Percentiles rank a stretch among this genome's conserved stretches.
These are phyloP conservation scores for Melanaphis sacchari DNA, from an alignment of 1,140 invertebrate species.

Conservation along the genomic window DNA sequence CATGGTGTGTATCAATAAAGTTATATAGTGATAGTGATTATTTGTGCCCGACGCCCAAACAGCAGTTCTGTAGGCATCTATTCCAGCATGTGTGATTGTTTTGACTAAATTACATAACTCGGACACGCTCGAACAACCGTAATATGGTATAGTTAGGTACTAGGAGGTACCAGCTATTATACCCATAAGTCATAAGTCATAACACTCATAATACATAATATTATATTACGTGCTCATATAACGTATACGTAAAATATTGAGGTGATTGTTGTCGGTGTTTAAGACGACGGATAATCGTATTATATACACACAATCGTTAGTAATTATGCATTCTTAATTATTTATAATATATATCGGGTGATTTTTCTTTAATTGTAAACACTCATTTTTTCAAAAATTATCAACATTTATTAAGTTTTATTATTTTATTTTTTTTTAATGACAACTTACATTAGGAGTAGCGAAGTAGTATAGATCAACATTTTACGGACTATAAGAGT, in stretches of 20 bases:
- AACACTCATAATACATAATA: background rate
- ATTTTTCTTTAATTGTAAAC: background rate
- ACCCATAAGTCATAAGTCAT: background rate
- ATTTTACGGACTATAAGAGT: background rate
- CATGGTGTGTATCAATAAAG: background rate
- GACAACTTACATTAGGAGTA: background rate
- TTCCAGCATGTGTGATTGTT: constrained; percentile 1
- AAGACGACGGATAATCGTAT: background rate
- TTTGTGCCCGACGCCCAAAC: background rate
- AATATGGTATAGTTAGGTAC: background rate
- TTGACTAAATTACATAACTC: background rate
- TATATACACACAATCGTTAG: background rate
- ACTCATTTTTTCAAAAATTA: background rate
- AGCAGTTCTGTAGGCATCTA: background rate
- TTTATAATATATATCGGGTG: background rate
- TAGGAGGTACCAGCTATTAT: background rate
- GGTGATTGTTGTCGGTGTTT: background rate
- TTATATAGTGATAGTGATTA: background rate
- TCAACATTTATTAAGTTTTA: background rate
- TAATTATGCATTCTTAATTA: too few relatives aligned
- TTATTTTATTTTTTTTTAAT: too few relatives aligned
- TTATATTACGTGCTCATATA: constrained; percentile 2
- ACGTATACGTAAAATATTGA: background rate
- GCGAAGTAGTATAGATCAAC: background rate
- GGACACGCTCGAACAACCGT: background rate